A percentile compares a stretch with the other conserved stretches of the same genome.
Conservation (phyloP, 2,888 invertebrate genomes). For the Himalopsyche tibetana region DNA sequence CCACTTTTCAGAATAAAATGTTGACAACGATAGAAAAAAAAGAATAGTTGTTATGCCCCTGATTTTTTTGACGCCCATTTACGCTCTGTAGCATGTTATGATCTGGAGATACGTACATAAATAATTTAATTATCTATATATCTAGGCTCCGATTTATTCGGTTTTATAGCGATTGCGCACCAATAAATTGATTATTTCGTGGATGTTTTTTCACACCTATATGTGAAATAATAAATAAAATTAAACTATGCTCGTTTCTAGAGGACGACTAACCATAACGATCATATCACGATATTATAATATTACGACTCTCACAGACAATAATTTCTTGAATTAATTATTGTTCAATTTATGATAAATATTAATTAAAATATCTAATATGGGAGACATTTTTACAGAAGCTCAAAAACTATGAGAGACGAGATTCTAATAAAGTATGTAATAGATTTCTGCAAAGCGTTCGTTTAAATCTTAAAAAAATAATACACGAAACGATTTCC, state of each 20-base stretch:
- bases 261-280: background rate
- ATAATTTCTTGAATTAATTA: too few relatives aligned
- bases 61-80: background rate
- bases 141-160: background rate
- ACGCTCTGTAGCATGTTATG: slow-evolving; percentile 9
- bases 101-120: background rate
- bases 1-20: background rate
- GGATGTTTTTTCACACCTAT: slow-evolving; percentile 51
- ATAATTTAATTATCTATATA: slow-evolving; percentile 30
- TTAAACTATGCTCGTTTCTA: background rate
- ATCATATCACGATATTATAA: background rate
- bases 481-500: too few relatives aligned
- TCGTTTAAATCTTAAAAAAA: too few relatives aligned
- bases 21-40: background rate
- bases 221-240: slow-evolving; percentile 52
- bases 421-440: too few relatives aligned
- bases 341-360: too few relatives aligned
- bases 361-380: too few relatives aligned
- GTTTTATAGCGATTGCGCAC: background rate
- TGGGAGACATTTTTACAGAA: too few relatives aligned
- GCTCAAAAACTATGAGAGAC: too few relatives aligned
- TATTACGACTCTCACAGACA: background rate
- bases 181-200: slow-evolving; percentile 56
- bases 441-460: too few relatives aligned
- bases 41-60: background rate